Base-by-base conservation (phyloP, 2,797 vertebrate genomes). In the Cephalopachus bancanus region DNA sequence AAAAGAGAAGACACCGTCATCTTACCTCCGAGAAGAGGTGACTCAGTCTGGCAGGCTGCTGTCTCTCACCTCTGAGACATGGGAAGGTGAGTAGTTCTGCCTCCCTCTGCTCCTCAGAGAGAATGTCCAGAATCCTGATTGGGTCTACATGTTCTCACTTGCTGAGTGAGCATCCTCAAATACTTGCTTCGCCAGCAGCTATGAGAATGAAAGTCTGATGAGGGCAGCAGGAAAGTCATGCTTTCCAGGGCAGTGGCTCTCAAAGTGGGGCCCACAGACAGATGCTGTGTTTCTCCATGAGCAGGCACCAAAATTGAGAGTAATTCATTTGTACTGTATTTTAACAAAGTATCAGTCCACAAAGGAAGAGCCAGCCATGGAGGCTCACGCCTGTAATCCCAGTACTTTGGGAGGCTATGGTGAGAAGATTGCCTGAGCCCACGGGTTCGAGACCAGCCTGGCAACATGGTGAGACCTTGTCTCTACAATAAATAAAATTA, bases 131-230 rank as follows among this genome's bases (percentile, higher is more conserved):
- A 64, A 17, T n/a, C 22, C 3, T 3, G 22, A 51, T 59, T 67
- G 26, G 20, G 19, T 53, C 51, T 37, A 55, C 4, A 3, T 37
- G 30, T 24, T 64, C 64, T 85, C 89, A 83, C 30, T 33, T n/a
- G 64, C 20, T 16, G 37, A 69, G 7, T 26, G 11, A 17, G 10
- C 62, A 80, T 16, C n/a, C 49, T 71, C 87, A 67, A 26, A 16
- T n/a, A 55, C 24, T 28, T 33, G 53, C 17, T n/a, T 44, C 12
- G 1, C 8, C 17, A 8, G 22, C 5, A 0, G 0, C 74, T 17
- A 10, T 15, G 49, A 44, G 55, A 24, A 33, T 3, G 12, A 71
- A 33, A 60, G 74, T 6, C 57, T 71, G 53, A 53, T 15, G 22
- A 64, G 1, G 11, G 65, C 62, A 15, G 7, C 12, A n/a, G 44